Evolutionary conservation across 64 coral and sea anemone species (phyloP).

Genomic region (Platygyra sinensis): DNA sequence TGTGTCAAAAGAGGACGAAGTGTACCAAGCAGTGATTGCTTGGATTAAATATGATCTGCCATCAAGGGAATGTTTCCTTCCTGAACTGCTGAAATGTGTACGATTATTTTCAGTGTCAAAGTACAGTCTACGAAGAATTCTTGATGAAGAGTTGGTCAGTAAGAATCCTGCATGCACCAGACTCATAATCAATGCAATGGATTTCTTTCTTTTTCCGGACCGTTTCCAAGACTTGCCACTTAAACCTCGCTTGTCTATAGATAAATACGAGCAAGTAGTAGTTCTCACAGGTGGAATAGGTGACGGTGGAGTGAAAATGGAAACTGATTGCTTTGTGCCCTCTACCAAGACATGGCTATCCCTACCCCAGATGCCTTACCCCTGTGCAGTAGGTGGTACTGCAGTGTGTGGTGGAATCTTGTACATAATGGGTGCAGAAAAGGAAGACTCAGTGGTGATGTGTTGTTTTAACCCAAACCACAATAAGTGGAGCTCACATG

Average conservation of each 20-base stretch:
- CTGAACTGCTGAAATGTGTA: constrained; percentile 21
- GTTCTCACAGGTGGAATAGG: background rate
- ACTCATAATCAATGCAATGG: constrained; percentile 11
- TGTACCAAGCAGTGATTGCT: constrained; percentile 24
- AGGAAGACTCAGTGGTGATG: too few relatives aligned
- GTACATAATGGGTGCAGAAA: too few relatives aligned
- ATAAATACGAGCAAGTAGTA: background rate
- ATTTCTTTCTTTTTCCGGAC: background rate
- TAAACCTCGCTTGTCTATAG: background rate
- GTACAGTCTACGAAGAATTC: constrained; percentile 9
- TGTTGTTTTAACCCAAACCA: too few relatives aligned
- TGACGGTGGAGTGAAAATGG: background rate
- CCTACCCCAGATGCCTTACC: background rate
- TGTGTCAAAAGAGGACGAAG: constrained; percentile 48
- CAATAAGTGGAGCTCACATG: too few relatives aligned
- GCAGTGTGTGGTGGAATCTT: background rate
- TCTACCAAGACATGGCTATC: background rate
- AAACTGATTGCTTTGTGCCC: background rate
- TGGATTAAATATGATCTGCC: constrained; percentile 59
- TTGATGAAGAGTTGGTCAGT: constrained; percentile 22
- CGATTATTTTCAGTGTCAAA: constrained; percentile 61
- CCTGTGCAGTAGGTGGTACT: background rate
- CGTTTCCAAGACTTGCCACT: background rate
- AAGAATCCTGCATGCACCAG: background rate
- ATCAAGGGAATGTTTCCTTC: constrained; percentile 32